Evolutionary conservation across 1,140 invertebrate species (phyloP).

Genomic region (Acromyrmex heyeri): DNA sequence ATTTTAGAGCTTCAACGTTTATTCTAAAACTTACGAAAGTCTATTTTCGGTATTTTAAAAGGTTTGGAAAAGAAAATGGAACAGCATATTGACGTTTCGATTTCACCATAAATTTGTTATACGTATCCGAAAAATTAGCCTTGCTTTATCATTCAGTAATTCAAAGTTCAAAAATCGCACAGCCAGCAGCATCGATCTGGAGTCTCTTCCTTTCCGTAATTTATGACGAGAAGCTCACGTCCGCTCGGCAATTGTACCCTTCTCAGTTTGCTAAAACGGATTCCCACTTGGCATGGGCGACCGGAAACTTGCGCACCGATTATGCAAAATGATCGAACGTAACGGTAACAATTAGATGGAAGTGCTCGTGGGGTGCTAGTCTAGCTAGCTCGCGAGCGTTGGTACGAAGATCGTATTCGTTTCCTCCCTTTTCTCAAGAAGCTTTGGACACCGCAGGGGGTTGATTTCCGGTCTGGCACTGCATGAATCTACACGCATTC

Average conservation of each 20-base stretch:
- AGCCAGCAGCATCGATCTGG: slow-evolving; percentile 30
- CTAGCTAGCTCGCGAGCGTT: background rate
- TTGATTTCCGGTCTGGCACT: slow-evolving; percentile 82
- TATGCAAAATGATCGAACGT: slow-evolving; percentile 71
- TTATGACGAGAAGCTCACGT: slow-evolving; percentile 50
- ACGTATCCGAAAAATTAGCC: background rate
- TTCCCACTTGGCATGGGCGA: slow-evolving; percentile 44
- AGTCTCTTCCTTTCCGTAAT: slow-evolving; percentile 25
- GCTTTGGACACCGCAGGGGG: slow-evolving; percentile 62
- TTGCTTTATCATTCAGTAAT: slow-evolving; percentile 14
- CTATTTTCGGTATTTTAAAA: background rate
- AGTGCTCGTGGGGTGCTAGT: slow-evolving; percentile 23
- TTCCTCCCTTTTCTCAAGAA: background rate
- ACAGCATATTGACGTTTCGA: background rate
- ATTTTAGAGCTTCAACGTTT: background rate
- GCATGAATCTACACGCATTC: slow-evolving; percentile 73
- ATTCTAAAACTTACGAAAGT: background rate
- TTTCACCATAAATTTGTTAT: background rate
- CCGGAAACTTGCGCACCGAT: slow-evolving; percentile 58
- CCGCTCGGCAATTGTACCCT: slow-evolving; percentile 23
- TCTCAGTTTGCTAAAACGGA: slow-evolving; percentile 27
- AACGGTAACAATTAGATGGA: slow-evolving; percentile 61
- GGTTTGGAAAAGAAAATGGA: slow-evolving; percentile 1
- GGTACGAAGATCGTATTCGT: slow-evolving; percentile 21
- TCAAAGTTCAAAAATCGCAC: slow-evolving; percentile 30